Evolutionary conservation across 2,113 vertebrate species (phyloP).

Genomic region (Chelonoidis abingdonii): DNA sequence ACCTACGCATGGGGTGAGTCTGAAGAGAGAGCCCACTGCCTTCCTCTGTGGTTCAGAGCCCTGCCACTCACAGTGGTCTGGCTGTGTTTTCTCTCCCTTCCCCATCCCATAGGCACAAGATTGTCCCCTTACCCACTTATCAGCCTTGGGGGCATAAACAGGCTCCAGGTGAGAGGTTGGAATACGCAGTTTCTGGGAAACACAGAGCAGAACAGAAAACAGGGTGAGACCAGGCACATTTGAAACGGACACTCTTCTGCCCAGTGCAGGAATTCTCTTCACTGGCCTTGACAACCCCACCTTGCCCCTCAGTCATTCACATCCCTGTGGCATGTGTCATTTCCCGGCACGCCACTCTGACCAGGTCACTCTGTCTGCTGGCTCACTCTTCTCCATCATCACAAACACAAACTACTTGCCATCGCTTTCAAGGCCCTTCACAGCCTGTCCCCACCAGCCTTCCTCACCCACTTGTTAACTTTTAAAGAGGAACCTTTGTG

Average conservation of each 20-base stretch:
- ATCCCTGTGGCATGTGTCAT: neutral
- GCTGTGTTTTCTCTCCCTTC: neutral
- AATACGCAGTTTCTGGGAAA: slow-evolving; percentile 83
- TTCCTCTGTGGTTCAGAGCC: neutral
- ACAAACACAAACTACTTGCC: neutral
- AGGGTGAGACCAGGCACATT: neutral
- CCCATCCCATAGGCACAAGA: neutral
- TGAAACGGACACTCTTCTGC: neutral
- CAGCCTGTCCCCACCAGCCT: neutral
- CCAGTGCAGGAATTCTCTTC: neutral
- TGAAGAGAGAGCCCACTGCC: neutral
- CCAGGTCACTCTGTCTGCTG: neutral
- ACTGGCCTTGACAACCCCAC: neutral
- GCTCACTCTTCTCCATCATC: neutral
- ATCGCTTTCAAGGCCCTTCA: neutral
- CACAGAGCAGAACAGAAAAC: slow-evolving; percentile 16
- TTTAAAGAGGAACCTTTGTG: neutral
- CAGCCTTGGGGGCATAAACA: slow-evolving; percentile 67
- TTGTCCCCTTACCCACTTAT: slow-evolving; percentile 59
- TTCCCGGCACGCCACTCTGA: neutral
- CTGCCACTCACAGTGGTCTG: neutral
- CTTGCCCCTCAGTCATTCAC: neutral
- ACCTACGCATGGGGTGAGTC: neutral
- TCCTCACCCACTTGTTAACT: neutral
- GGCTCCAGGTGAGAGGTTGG: slow-evolving; percentile 82